Evolutionary conservation across 2,113 vertebrate genomes (phyloP), one percentile per base, ranked within the genome.

Genomic region (Chascanopsetta lugubris): DNA sequence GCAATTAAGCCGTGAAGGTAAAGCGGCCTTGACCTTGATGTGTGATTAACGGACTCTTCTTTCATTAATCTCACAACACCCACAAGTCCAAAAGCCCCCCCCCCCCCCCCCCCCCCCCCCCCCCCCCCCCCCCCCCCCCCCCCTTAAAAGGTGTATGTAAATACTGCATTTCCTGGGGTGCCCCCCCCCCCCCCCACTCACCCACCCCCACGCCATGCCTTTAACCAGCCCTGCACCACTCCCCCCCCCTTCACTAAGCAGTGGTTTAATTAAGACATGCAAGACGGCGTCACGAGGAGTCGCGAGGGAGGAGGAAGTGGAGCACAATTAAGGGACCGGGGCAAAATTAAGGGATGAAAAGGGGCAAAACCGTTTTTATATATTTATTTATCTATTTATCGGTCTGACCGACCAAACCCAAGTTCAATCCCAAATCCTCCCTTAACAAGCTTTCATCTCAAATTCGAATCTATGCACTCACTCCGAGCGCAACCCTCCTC

Each of bases 1-100:
- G 56, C 86, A 87, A 90, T 87, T 90, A 90, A 89, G 75, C 85
- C 77, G 80, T 75, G 84, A 84, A 91, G 85, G 84, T 84, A 89
- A 89, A 86, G 53, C 47, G 53, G 77, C 61, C 75, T 61, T 88
- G 90, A 91, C 90, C 91, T 89, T 87, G 80, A 87, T 88, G 85
- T 80, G 75, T 86, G 90, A 92, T 91, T 91, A 91, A 85, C 74
- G 13, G 71, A 75, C 82, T 84, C 69, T 72, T 86, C 80, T 87
- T 86, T 85, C 75, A 82, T 89, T 86, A 84, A 85, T 86, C 76
- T 42, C 72, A n/a, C 65, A 6, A 62, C 32, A 25, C 56, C 46
- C 64, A 50, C 70, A 5, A 7, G 46, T 66, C 58, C 46, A 30
- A 24, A 17, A 2, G 9, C n/a, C 3, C 43, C 54, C 27, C 12